These are phyloP conservation scores for Drosophila subobscura DNA, from an alignment of 1,140 invertebrate genomes.

Conservation along the genomic window DNA sequence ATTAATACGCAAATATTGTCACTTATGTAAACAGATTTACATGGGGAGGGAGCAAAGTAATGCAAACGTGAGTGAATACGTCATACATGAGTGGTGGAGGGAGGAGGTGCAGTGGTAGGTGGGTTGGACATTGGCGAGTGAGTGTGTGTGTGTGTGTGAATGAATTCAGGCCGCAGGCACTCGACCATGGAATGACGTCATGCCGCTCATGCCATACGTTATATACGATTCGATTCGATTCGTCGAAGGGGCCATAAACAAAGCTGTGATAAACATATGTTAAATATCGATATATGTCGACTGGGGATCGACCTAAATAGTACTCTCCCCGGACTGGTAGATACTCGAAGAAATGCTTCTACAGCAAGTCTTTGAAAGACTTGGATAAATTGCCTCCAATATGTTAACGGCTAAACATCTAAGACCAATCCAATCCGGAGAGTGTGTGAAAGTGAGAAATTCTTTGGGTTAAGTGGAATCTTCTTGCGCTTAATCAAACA, in stretches of 20 bases:
- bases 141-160: constrained; percentile 15
- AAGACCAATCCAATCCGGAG: neutral
- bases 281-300: constrained; percentile 27
- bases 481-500: constrained; percentile 7
- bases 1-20: constrained; percentile 76
- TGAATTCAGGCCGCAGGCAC: constrained; percentile 47
- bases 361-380: neutral
- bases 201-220: constrained; percentile 14
- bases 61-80: constrained; percentile 29
- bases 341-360: neutral
- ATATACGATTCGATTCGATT: constrained; percentile 3
- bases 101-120: neutral
- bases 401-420: neutral
- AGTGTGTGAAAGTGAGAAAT: constrained; percentile 9
- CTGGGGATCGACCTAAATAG: constrained; percentile 8
- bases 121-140: constrained; percentile 12
- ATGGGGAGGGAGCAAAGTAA: constrained; percentile 5
- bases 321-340: neutral
- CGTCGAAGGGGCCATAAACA: constrained; percentile 13
- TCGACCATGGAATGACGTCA: constrained; percentile 68
- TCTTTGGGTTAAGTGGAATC: neutral
- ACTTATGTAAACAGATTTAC: constrained; percentile 64
- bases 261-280: constrained; percentile 44
- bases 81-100: constrained; percentile 39
- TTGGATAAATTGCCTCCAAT: constrained; percentile 17